Conservation (phyloP, 2,888 invertebrate genomes). For the Drosophila prolongata region DNA sequence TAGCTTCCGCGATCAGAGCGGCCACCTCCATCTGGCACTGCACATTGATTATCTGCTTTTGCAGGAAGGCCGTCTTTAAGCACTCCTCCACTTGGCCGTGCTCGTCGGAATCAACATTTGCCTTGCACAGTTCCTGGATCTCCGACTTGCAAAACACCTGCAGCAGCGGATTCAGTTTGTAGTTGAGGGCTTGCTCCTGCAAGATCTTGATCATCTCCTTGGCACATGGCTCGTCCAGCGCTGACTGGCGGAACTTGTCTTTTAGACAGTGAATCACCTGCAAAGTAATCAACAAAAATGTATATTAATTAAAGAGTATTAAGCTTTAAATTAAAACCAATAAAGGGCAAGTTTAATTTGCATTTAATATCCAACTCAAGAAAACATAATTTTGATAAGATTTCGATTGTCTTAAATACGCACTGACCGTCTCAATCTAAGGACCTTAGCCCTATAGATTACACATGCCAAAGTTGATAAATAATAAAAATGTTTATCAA, state of each 20-base stretch:
- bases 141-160: constrained; percentile 92
- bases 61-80: constrained; percentile 92
- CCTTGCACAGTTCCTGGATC: constrained; percentile 88
- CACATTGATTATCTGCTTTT: constrained; percentile 89
- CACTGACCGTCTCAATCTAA: too few relatives aligned
- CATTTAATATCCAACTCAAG: too few relatives aligned
- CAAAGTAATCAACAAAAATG: constrained; percentile 21
- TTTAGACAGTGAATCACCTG: constrained; percentile 91
- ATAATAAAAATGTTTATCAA: not conserved
- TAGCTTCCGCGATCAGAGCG: constrained; percentile 93
- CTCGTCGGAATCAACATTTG: constrained; percentile 78
- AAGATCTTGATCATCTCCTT: constrained; percentile 92
- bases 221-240: constrained; percentile 91
- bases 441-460: too few relatives aligned
- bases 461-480: not conserved
- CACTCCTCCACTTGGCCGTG: constrained; percentile 92
- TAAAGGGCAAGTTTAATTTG: too few relatives aligned
- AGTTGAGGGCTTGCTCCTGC: constrained; percentile 95
- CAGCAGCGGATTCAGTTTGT: constrained; percentile 94
- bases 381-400: too few relatives aligned
- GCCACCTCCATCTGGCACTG: constrained; percentile 94
- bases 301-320: not conserved
- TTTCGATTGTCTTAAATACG: too few relatives aligned
- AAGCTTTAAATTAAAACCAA: too few relatives aligned
- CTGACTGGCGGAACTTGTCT: constrained; percentile 90